phyloP scores from a whole-genome alignment of 2,888 invertebrate species.

The Drosophila infuscata region DNA sequence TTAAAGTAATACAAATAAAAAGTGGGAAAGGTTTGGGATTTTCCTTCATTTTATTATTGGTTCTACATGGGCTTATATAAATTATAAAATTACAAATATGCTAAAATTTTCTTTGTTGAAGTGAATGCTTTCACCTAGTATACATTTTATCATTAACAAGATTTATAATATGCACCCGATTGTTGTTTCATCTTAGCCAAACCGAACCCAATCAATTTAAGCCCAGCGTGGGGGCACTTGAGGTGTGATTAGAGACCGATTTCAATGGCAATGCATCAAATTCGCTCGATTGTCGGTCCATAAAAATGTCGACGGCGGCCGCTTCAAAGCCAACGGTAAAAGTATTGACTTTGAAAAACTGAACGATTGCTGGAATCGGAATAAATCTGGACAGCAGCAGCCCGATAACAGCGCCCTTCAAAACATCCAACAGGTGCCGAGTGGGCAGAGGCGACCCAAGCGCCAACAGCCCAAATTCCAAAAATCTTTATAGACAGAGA shows the following conservation, averaged over 20 bases:
- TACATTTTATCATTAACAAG: background rate
- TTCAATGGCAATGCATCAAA: slow-evolving; percentile 48
- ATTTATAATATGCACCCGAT: background rate
- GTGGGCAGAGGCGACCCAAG: background rate
- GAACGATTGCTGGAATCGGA: slow-evolving; percentile 57
- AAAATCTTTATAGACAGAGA: slow-evolving; percentile 53
- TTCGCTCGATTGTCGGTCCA: slow-evolving; percentile 41
- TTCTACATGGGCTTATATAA: too few species aligned
- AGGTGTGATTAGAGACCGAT: slow-evolving; percentile 32
- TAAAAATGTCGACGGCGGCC: slow-evolving; percentile 59
- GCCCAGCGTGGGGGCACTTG: slow-evolving; percentile 33
- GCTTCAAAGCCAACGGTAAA: slow-evolving; percentile 52
- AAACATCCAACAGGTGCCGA: slow-evolving; percentile 60
- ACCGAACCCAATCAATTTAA: slow-evolving; percentile 10
- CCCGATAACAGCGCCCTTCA: slow-evolving; percentile 67
- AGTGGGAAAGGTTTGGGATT: background rate
- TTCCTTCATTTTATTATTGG: too few species aligned
- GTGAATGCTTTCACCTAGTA: too few species aligned
- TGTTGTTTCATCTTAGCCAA: background rate
- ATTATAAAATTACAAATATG: background rate
- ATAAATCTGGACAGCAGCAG: slow-evolving; percentile 58
- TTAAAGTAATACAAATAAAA: background rate
- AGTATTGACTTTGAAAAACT: slow-evolving; percentile 73
- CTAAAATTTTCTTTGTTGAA: too few species aligned
- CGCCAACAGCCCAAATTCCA: slow-evolving; percentile 31